Base-by-base conservation (phyloP, 1,140 invertebrate genomes). In the Meloidogyne floridensis region DNA sequence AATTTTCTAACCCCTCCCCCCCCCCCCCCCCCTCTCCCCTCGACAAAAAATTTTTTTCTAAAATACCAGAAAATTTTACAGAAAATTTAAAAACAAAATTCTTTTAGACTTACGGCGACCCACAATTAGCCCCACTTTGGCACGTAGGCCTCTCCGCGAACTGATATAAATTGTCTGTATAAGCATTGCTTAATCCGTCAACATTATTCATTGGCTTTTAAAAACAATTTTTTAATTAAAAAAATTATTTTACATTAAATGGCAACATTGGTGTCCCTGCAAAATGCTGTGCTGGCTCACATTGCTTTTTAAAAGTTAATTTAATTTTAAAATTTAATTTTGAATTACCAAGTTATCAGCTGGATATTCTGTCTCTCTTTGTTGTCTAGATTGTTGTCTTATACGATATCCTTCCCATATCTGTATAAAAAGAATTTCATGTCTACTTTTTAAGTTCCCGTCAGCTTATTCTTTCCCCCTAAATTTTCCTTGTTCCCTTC, bases 121-220 rank as follows among this genome's bases (percentile, higher is more conserved):
- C 88, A 85, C 87, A 89, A 75, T 86, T 84, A 54, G 73, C 80
- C 4, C 59, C 70, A 59, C n/a, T 56, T 6, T 76, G 70, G 80
- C 87, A 88, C 11, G 80, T 81, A 32, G 87, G 87, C 32, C 87
- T 54, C 56, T 86, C 84, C 8, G 84, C 88, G 73, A 89, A 88
- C 71, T 82, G 80, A 70, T 83, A 88, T 65, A 88, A 43, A 56
- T 88, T 87, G 74, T 88, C 87, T 43, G 87, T 88, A 75, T 88
- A 88, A 76, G 85, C 83, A 71, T 88, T 88, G 42, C 77, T 83
- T 73, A 89, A 71, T 11, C 87, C 87, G 79, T 88, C 87, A n/a
- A 89, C 83, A 72, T 87, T 87, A 47, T 83, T 72, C 85, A 85
- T 88, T 18, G 84, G 84, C 65, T 86, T 73, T 59, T 32, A 32